Base-by-base conservation (phyloP, 2,113 vertebrate species). In the Pachycephala philippinensis region DNA sequence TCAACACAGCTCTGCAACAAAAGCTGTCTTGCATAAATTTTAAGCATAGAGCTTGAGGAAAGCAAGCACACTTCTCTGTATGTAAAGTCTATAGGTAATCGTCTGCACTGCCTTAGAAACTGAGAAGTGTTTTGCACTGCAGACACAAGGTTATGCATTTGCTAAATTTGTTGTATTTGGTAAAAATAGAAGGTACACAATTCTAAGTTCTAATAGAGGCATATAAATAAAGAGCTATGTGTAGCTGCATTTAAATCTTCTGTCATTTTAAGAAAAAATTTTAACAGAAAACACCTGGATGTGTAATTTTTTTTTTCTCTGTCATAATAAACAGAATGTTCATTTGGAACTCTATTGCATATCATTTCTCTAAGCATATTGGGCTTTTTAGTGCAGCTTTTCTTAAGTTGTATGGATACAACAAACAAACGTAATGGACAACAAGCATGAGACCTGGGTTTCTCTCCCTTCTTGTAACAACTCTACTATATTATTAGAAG, bases 21-120 rank as follows among this genome's bases (percentile, higher is more conserved):
- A 96, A 91, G 54, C 89, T 69, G 74, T 84, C 72, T 77, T 77
- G 50, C 15, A 61, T 80, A 76, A 91, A 86, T 96, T 92, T 89
- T 84, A 91, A 87, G 47, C 57, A 76, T 15, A 50, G 42, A 78
- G 68, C 52, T 80, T 78, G 50, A 90, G 56, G 77, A 92, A 89
- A 93, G 39, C 57, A 90, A 27, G 28, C 22, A 35, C 27, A 33
- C 13, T 89, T 89, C 54, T 90, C 28, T 56, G 27, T 47, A 19
- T 75, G 33, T 68, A 45, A 94, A 95, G 35, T 83, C 87, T 93
- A 35, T 33, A 93, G 92, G 54, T 77, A 87, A 90, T 69, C 24
- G 56, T 66, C 66, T 93, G 49, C 47, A 93, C 54, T 74, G 47
- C 63, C 49, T 92, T 50, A 80, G 66, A 91, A 93, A 82, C 13